These are phyloP conservation scores for Saguinus midas DNA, from an alignment of 2,113 vertebrate species.

Conservation along the genomic window DNA sequence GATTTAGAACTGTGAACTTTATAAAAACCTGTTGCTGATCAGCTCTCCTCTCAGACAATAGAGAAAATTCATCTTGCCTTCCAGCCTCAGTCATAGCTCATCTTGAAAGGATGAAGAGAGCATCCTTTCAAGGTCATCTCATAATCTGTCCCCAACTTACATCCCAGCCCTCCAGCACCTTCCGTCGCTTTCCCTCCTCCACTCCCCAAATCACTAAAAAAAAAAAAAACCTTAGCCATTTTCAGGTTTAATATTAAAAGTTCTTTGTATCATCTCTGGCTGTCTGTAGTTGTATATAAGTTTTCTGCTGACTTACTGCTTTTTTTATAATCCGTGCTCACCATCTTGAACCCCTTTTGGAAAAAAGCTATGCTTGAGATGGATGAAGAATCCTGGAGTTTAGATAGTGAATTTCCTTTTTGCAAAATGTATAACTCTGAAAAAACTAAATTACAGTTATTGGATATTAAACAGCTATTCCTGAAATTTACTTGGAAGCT, in stretches of 20 bases:
- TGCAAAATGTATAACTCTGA: background rate
- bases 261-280: background rate
- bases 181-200: no score
- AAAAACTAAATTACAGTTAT: background rate
- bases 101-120: no score
- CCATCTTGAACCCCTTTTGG: background rate
- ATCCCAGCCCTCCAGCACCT: no score
- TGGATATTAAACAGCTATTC: background rate
- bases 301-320: background rate
- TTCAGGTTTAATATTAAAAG: slow-evolving; percentile 31
- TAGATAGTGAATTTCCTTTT: background rate
- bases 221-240: background rate
- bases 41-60: background rate
- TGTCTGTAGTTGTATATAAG: background rate
- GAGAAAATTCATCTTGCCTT: background rate
- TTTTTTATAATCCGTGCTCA: background rate
- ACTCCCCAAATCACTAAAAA: no score
- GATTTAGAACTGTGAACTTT: background rate
- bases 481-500: background rate
- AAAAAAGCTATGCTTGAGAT: slow-evolving; percentile 15
- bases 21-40: background rate
- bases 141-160: no score
- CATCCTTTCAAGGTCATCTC: no score
- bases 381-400: slow-evolving; percentile 8
- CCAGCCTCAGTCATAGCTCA: background rate